Base-by-base conservation (phyloP, 37 sponge, comb jelly and placozoan species). In the Lycopodina hypogea region DNA sequence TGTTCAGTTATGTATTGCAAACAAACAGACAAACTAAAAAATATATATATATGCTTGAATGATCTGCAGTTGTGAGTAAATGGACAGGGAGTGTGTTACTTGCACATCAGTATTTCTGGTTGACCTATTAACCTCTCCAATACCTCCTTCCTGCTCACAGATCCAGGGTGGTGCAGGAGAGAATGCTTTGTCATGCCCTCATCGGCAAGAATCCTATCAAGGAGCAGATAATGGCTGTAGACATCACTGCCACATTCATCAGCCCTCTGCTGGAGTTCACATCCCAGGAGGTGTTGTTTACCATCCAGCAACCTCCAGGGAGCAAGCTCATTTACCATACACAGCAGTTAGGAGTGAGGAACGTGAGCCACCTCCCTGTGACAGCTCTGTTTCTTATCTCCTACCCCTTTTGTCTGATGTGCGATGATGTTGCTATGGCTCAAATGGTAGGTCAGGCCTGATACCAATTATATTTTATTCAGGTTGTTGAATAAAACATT, bases 141-240 rank as follows among this genome's bases (percentile, higher is more conserved):
- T n/a, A n/a, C n/a, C n/a, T n/a, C n/a, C n/a, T n/a, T n/a, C n/a
- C n/a, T n/a, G n/a, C n/a, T n/a, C n/a, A n/a, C n/a, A n/a, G 53
- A 6, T 32, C 96, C 22, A 72, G 74, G 56, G 51, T 36, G 33
- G 94, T 95, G 58, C 69, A 78, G 22, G 96, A 98, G 83, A 84
- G 81, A n/a, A 86, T 98, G 23, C 34, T 95, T 24, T 98, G 99
- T 74, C 87, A 95, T 75, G 86, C 99, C 69, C 82, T 98, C 39
- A 98, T 98, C 81, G 99, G 99, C 0, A 87, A 78, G 60, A 95
- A 84, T 60, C 89, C 99, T 50, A 79, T 74, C 75, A 98, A 98
- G 72, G 94, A 98, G 81, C 78, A 82, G 53, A 90, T 98, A 72
- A 93, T 95, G 89, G 72, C 95, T 45, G 89, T 93, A 32, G 92